Percentiles rank a stretch among this genome's conserved stretches.
phyloP scores from a whole-genome alignment of 2,797 vertebrate genomes.

The Hemibagrus guttatus region DNA sequence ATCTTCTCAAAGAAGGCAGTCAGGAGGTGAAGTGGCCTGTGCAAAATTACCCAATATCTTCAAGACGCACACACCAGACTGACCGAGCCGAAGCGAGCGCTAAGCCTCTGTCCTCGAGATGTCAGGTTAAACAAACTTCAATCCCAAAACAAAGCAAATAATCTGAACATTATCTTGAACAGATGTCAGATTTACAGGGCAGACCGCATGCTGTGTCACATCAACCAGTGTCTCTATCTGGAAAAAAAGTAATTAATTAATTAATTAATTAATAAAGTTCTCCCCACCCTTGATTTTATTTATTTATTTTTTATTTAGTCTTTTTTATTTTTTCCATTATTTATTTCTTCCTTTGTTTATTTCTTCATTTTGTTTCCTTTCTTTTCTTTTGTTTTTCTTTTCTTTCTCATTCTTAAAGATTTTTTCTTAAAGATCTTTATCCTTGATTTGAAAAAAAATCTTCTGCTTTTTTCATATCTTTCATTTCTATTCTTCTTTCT shows the following conservation, averaged over 20 bases:
- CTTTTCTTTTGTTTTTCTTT: background rate
- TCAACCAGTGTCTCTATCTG: background rate
- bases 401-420: background rate
- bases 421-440: background rate
- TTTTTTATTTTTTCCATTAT: background rate
- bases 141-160: background rate
- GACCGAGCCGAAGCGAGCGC: background rate
- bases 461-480: background rate
- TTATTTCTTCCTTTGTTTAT: too few species aligned
- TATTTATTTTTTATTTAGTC: background rate
- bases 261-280: too few species aligned
- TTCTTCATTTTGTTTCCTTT: background rate
- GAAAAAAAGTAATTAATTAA: background rate
- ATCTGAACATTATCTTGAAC: background rate
- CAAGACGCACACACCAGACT: background rate
- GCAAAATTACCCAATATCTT: background rate
- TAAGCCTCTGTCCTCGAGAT: conserved; percentile 10
- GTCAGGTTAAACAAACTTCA: conserved; percentile 4
- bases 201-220: background rate
- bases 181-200: background rate
- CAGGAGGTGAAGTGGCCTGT: conserved; percentile 10
- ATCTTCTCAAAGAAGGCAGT: background rate
- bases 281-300: too few species aligned
- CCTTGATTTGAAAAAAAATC: background rate
- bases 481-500: too few species aligned